These are phyloP conservation scores for Characodon lateralis DNA, from an alignment of 2,797 vertebrate genomes.

Conservation along the genomic window DNA sequence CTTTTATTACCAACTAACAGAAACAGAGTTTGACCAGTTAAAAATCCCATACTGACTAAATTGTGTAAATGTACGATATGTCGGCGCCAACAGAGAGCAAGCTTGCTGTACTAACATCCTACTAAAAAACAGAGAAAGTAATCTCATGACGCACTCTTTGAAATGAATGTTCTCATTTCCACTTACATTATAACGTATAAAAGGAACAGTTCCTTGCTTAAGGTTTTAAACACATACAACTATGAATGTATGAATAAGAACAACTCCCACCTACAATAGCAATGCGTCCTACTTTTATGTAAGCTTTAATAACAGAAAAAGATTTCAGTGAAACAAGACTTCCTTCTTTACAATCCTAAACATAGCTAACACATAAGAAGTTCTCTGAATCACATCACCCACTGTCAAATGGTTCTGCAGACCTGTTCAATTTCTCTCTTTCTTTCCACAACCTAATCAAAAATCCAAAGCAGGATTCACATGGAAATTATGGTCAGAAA, in stretches of 20 bases:
- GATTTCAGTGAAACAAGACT: neutral
- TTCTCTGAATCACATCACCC: conserved; percentile 11
- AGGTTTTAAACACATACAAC: neutral
- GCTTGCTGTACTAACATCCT: neutral
- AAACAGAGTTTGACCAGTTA: too few species aligned
- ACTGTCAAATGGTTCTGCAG: neutral
- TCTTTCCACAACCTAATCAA: conserved; percentile 17
- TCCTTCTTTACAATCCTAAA: neutral
- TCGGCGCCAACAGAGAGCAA: neutral
- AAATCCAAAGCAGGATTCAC: conserved; percentile 29
- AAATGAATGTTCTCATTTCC: neutral
- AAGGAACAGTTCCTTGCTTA: neutral
- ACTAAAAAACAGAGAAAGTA: neutral
- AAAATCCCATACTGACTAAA: too few species aligned
- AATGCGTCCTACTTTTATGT: neutral
- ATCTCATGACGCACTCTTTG: neutral
- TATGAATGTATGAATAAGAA: neutral
- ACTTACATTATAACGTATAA: neutral
- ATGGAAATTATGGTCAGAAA: neutral
- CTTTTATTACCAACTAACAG: too few species aligned
- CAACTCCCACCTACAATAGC: neutral
- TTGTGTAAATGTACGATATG: neutral
- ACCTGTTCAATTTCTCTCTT: neutral
- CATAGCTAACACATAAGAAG: neutral
- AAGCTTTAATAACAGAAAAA: neutral